Conservation (phyloP, 1,140 invertebrate genomes). For the Cydia fagiglandana region DNA sequence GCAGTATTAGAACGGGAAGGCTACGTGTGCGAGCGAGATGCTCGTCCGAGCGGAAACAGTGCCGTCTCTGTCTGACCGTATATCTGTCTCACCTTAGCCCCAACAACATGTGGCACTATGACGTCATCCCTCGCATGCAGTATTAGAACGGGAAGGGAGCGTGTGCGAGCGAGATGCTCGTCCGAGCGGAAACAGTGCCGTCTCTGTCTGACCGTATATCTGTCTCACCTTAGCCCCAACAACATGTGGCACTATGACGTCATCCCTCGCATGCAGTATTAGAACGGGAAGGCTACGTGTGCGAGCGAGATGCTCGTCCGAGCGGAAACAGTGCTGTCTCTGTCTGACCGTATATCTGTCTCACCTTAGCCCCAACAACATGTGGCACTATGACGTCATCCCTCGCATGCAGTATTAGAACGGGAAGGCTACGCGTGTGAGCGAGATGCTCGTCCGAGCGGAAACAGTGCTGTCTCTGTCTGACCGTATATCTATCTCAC, state of each 20-base stretch:
- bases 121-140: slow-evolving; percentile 63
- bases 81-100: slow-evolving; percentile 47
- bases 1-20: slow-evolving; percentile 55
- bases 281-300: slow-evolving; percentile 49
- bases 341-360: slow-evolving; percentile 8
- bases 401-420: slow-evolving; percentile 59
- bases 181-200: slow-evolving; percentile 56
- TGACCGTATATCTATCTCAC: slow-evolving; percentile 4
- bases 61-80: too few species aligned
- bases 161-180: slow-evolving; percentile 49
- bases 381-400: slow-evolving; percentile 66
- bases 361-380: slow-evolving; percentile 48
- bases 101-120: slow-evolving; percentile 60
- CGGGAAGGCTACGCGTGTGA: slow-evolving; percentile 44
- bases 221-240: slow-evolving; percentile 47
- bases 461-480: slow-evolving; percentile 50
- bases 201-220: slow-evolving; percentile 16
- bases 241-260: slow-evolving; percentile 58
- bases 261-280: slow-evolving; percentile 62
- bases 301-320: slow-evolving; percentile 50
- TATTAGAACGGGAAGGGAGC: slow-evolving; percentile 49
- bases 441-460: slow-evolving; percentile 55
- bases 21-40: slow-evolving; percentile 46
- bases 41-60: slow-evolving; percentile 57
- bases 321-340: slow-evolving; percentile 54